Evolutionary conservation across 1,140 invertebrate species (phyloP), one percentile per base, ranked within the genome.

Genomic region (Drosophila serrata): DNA sequence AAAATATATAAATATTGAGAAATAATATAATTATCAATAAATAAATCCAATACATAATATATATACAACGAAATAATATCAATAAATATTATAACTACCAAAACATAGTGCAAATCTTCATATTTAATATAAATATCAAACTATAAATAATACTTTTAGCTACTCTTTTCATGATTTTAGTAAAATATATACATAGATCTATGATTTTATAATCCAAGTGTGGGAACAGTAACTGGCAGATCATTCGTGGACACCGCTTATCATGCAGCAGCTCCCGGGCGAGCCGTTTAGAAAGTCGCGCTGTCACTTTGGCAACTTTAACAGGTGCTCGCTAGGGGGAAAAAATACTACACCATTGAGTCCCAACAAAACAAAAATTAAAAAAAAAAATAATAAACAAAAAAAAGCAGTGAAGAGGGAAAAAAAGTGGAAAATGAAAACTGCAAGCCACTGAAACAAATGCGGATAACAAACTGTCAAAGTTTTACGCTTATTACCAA

Each of bases 401-500:
- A n/a, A n/a, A 37, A 60, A 35, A 35, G n/a, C n/a, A 49, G 13
- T 45, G 12, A 7, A 1, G 13, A 15, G n/a, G 5, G 33, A 29
- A 39, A 39, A 42, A 74, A 55, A 39, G 4, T 39, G 39, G 40
- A 24, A 75, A 42, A 76, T 65, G 62, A 76, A 67, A 76, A 67
- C 62, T 75, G 61, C 75, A 82, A 82, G 73, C 68, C 82, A 76
- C 40, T 39, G 51, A 68, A 82, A 78, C 79, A 87, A 88, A 84
- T 90, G 68, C 77, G 84, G 84, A 88, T 88, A 88, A 88, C 84
- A 88, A 88, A 88, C 85, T 88, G 84, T 88, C 84, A 88, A 88
- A 88, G 84, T 87, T 87, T 63, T 80, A 78, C 84, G 84, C 84
- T 87, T 87, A 87, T 87, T 87, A 88, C 84, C 76, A 74, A 67